Evolutionary conservation across 2,113 vertebrate genomes (phyloP).

Genomic region (Mormoops blainvillei): DNA sequence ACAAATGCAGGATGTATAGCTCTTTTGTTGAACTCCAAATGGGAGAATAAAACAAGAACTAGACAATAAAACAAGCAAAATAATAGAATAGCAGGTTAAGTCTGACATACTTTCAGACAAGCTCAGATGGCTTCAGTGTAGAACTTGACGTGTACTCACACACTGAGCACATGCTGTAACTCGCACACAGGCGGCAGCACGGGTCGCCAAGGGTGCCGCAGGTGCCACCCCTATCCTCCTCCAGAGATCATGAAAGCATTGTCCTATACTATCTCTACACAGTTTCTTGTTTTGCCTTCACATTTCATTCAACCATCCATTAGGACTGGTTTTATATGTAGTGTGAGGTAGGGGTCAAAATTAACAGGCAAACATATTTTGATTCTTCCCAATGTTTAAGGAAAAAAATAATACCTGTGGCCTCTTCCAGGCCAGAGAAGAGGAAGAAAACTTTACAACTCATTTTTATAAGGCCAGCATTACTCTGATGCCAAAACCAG

Average conservation of each 20-base stretch:
- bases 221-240: too few relatives aligned
- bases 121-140: too few relatives aligned
- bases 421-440: neutral
- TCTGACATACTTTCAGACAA: neutral
- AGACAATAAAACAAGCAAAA: neutral
- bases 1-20: neutral
- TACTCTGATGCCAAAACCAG: neutral
- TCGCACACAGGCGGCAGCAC: neutral
- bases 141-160: neutral
- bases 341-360: neutral
- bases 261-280: neutral
- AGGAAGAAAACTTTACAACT: neutral
- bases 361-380: neutral
- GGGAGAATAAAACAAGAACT: neutral
- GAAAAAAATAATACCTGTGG: neutral
- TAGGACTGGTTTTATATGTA: too few relatives aligned
- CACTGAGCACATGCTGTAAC: accelerated
- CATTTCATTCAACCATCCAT: neutral
- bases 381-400: neutral
- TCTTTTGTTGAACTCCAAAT: neutral
- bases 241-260: accelerated
- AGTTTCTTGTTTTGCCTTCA: neutral
- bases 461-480: neutral
- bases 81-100: neutral
- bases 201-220: neutral